These are phyloP conservation scores for Lepidurus arcticus DNA, from an alignment of 1,140 invertebrate genomes.

Conservation along the genomic window DNA sequence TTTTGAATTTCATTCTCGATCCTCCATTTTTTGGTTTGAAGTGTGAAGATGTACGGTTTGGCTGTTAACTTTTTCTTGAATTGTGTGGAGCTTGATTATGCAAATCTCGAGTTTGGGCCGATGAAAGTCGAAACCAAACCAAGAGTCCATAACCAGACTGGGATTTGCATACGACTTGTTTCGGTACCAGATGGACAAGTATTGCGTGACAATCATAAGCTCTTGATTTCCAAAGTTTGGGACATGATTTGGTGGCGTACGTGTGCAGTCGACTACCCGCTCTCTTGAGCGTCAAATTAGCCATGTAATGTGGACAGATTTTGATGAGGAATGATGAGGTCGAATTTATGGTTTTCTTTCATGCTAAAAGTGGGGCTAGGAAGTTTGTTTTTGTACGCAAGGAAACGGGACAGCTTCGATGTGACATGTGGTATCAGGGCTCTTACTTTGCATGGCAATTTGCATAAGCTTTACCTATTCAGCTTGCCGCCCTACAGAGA, in stretches of 20 bases:
- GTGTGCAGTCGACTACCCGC: constrained; percentile 10
- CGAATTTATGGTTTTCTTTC: constrained; percentile 6
- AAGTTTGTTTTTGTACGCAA: constrained; percentile 3
- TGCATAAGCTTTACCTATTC: constrained; percentile 18
- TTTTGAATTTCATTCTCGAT: no score
- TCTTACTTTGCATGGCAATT: constrained; percentile 1
- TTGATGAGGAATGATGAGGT: not conserved
- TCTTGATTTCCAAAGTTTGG: not conserved
- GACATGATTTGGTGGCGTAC: not conserved
- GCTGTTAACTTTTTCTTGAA: no score
- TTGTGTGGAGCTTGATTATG: no score
- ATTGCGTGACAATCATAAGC: not conserved
- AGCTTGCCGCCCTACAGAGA: constrained; percentile 1
- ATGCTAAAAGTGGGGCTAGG: not conserved
- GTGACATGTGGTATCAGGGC: constrained; percentile 2
- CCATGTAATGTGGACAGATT: not conserved
- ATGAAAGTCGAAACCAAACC: no score
- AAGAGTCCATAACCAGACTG: no score
- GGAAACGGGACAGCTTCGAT: not conserved
- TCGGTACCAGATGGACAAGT: not conserved
- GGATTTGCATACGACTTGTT: not conserved
- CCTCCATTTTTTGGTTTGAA: no score
- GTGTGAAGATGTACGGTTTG: no score
- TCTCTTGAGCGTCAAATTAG: not conserved
- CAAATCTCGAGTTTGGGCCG: no score